A percentile compares a stretch with the other conserved stretches of the same genome.
phyloP scores from a whole-genome alignment of 1,140 invertebrate species.

The Zaprionus lachaisei region DNA sequence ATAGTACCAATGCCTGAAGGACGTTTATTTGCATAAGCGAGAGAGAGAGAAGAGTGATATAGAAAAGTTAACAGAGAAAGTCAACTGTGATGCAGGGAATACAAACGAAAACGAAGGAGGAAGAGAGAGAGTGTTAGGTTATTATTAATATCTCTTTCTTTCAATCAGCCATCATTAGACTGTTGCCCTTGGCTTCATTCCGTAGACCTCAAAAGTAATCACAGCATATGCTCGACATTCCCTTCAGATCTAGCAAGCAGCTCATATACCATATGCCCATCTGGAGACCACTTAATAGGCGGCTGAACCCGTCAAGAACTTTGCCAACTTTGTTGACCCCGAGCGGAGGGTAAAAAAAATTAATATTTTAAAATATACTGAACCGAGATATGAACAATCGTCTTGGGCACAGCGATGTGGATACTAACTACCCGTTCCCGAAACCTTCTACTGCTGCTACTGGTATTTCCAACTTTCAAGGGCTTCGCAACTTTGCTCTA shows the following conservation, averaged over 20 bases:
- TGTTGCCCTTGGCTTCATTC: neutral
- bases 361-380: neutral
- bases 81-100: neutral
- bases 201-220: neutral
- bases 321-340: constrained; percentile 8
- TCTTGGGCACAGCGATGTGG: neutral
- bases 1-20: neutral
- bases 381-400: neutral
- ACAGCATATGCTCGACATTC: neutral
- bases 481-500: constrained; percentile 1
- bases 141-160: neutral
- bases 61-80: neutral
- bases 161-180: neutral
- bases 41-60: neutral
- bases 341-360: neutral
- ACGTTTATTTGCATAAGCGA: neutral
- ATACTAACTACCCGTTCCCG: neutral
- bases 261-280: neutral
- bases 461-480: neutral
- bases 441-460: neutral
- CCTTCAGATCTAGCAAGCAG: neutral
- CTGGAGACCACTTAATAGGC: neutral
- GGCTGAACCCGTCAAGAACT: constrained; percentile 6
- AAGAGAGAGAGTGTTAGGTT: neutral
- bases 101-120: neutral